These are phyloP conservation scores for Aplodontia rufa DNA, from an alignment of 2,113 vertebrate genomes.

Conservation along the genomic window DNA sequence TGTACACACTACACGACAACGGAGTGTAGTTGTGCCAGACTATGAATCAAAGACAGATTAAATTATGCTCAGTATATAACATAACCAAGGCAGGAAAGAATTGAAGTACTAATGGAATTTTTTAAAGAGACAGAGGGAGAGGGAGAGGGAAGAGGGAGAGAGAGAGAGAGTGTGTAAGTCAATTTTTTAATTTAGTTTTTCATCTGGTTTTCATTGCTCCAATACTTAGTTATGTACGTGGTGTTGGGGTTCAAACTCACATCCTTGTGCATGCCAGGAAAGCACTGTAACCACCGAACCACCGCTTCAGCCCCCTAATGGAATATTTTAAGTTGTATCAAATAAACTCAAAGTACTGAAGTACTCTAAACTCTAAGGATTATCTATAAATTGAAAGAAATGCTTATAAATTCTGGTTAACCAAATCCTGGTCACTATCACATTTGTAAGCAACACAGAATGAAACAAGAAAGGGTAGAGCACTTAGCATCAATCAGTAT, in stretches of 20 bases:
- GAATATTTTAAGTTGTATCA: neutral
- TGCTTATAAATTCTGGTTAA: neutral
- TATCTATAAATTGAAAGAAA: constrained; percentile 49
- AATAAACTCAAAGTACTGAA: neutral
- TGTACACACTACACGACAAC: neutral
- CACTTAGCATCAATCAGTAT: constrained; percentile 33
- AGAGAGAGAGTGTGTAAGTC: too few relatives aligned
- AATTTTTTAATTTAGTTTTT: too few relatives aligned
- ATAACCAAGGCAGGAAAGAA: constrained; percentile 31
- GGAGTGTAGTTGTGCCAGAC: constrained; percentile 21
- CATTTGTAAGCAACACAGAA: neutral
- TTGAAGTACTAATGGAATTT: constrained; percentile 32
- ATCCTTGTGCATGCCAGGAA: too few relatives aligned
- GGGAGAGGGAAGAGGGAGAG: too few relatives aligned
- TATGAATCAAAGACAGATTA: constrained; percentile 45
- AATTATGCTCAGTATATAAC: constrained; percentile 1
- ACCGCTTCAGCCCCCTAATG: too few relatives aligned
- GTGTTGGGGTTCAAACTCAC: too few relatives aligned
- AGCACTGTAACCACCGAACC: too few relatives aligned
- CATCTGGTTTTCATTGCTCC: too few relatives aligned
- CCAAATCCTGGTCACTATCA: constrained; percentile 6
- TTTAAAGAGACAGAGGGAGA: too few relatives aligned
- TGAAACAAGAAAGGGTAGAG: constrained; percentile 23
- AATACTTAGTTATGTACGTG: too few relatives aligned
- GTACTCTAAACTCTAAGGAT: constrained; percentile 3